Conservation (phyloP, 2,888 invertebrate species). For the Melinaea marsaeus region DNA sequence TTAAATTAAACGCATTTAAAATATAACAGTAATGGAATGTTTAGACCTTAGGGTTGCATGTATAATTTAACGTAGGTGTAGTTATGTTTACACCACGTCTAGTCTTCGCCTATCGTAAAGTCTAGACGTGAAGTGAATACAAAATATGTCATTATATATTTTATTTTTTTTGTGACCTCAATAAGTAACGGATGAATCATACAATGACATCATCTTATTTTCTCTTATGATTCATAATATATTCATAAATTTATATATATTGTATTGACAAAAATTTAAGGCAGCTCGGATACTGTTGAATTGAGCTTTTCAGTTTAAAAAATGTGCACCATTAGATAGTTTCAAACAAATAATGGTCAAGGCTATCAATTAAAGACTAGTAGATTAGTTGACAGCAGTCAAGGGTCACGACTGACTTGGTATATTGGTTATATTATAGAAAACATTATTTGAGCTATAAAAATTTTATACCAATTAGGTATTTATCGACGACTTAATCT, state of each 20-base stretch:
- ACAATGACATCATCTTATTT: not conserved
- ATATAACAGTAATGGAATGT: too few relatives aligned
- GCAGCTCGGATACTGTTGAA: too few relatives aligned
- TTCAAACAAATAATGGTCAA: slow-evolving; percentile 6
- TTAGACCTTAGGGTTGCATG: too few relatives aligned
- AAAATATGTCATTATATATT: not conserved
- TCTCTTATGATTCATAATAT: not conserved
- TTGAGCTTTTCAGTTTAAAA: slow-evolving; percentile 3
- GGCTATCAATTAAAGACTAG: not conserved
- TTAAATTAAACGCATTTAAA: too few relatives aligned
- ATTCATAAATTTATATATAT: not conserved
- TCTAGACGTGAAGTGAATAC: not conserved
- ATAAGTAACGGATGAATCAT: not conserved
- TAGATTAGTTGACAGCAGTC: too few relatives aligned
- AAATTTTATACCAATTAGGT: not conserved
- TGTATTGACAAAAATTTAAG: too few relatives aligned
- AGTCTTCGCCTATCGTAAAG: too few relatives aligned
- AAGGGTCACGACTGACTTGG: slow-evolving; percentile 1
- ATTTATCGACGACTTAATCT: too few relatives aligned
- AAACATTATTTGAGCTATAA: slow-evolving; percentile 14
- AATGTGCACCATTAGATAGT: not conserved
- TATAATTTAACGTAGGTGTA: too few relatives aligned
- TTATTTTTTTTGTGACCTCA: not conserved
- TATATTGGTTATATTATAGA: slow-evolving; percentile 7
- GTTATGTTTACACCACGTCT: too few relatives aligned